A percentile compares a stretch with the other conserved stretches of the same genome.
phyloP scores from a whole-genome alignment of 2,113 vertebrate species.

The Lasiurus cinereus region DNA sequence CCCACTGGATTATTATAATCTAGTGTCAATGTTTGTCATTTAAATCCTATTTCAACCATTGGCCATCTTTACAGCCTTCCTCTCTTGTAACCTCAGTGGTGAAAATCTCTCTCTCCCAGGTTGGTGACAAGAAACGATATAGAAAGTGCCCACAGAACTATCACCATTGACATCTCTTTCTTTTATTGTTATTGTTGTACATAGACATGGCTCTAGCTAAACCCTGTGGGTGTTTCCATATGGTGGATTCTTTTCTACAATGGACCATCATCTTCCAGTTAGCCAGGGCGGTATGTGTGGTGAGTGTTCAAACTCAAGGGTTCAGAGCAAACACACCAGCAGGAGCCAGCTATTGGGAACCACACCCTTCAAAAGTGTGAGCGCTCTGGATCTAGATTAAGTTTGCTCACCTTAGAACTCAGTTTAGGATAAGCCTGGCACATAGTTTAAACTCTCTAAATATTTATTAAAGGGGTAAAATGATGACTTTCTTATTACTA shows the following conservation, averaged over 20 bases:
- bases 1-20: neutral
- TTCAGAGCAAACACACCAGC: neutral
- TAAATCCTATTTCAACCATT: neutral
- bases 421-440: neutral
- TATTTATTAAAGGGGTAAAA: neutral
- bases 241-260: neutral
- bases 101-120: neutral
- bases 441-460: neutral
- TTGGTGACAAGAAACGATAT: neutral
- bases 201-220: neutral
- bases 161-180: neutral
- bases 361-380: rapidly evolving
- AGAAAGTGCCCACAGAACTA: neutral
- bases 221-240: neutral
- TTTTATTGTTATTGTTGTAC: neutral
- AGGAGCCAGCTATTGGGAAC: neutral
- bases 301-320: neutral
- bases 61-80: neutral
- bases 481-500: neutral
- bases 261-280: neutral
- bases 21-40: neutral
- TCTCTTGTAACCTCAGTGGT: neutral
- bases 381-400: neutral
- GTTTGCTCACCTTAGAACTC: neutral
- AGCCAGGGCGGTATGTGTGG: neutral